Evolutionary conservation across 2,113 vertebrate species (phyloP), one percentile per base, ranked within the genome.

Genomic region (Laticauda laticaudata): DNA sequence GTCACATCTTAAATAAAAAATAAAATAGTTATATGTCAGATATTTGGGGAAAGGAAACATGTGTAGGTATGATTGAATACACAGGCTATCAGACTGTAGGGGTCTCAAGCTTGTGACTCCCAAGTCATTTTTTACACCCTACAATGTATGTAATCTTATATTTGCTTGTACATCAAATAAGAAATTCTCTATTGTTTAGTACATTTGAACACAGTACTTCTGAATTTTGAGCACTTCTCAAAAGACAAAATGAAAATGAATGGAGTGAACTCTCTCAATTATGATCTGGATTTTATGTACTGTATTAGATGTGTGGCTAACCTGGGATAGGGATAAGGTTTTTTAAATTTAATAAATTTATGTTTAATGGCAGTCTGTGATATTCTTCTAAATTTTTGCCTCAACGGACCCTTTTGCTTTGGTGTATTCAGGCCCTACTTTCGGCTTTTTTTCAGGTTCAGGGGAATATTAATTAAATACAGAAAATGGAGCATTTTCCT

Each of bases 1-100:
- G 97, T 99, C 99, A 97, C 98, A 99, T 97, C 99, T 99, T 96
- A 97, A 96, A 94, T 59, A 96, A 93, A 75, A 92, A 92, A 12
- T 69, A 69, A 48, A 88, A n/a, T 89, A 1, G 21, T 95, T 92
- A 97, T 18, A 94, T 94, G 92, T 2, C 90, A 48, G 91, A 53
- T 9, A 86, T 91, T 15, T 51, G 61, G 91, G 14, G 10, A 93
- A 88, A 86, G 61, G 56, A 88, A 56, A 39, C 45, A 7, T 12
- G 18, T 54, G 18, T 15, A 29, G 21, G 45, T 2, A 51, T 18
- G n/a, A 55, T 34, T 88, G 53, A 20, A 55, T 21, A 56, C 7
- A 87, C 18, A 43, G 34, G 3, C 3, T 81, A 21, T 81, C 39
- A 81, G 75, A 21, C 34, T 81, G 18, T 18, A 43, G 34, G 75